Percentiles rank a stretch among this genome's conserved stretches.
phyloP scores from a whole-genome alignment of 2,113 vertebrate genomes.

The Malurus cyaneus region DNA sequence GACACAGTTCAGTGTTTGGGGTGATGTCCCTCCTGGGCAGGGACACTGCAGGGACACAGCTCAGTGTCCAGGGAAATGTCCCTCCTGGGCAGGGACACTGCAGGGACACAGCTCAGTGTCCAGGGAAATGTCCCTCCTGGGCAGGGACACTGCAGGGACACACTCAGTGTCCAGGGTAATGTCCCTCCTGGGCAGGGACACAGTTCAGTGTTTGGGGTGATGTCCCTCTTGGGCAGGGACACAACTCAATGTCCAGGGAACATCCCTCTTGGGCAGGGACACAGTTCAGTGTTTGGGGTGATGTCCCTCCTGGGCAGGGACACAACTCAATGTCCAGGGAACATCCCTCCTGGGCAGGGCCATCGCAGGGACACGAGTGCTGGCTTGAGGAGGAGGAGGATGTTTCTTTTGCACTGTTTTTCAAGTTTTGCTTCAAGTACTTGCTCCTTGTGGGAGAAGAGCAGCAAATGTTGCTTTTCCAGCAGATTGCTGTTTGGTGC shows the following conservation, averaged over 20 bases:
- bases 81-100: too few species aligned
- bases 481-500: background rate
- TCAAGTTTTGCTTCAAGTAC: background rate
- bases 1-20: background rate
- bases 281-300: background rate
- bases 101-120: too few species aligned
- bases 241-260: too few species aligned
- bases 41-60: too few species aligned
- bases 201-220: too few species aligned
- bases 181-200: background rate
- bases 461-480: background rate
- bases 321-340: too few species aligned
- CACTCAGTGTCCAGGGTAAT: background rate
- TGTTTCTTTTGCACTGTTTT: background rate
- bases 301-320: background rate
- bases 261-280: background rate
- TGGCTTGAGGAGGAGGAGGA: fast-evolving
- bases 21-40: background rate
- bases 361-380: fast-evolving
- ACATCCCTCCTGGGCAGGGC: fast-evolving
- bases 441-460: fast-evolving
- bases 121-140: too few species aligned
- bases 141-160: background rate
- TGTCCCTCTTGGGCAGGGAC: background rate
- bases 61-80: too few species aligned